Evolutionary conservation across 2,888 invertebrate genomes (phyloP), one percentile per base, ranked within the genome.

Genomic region (Aphrophora alni): DNA sequence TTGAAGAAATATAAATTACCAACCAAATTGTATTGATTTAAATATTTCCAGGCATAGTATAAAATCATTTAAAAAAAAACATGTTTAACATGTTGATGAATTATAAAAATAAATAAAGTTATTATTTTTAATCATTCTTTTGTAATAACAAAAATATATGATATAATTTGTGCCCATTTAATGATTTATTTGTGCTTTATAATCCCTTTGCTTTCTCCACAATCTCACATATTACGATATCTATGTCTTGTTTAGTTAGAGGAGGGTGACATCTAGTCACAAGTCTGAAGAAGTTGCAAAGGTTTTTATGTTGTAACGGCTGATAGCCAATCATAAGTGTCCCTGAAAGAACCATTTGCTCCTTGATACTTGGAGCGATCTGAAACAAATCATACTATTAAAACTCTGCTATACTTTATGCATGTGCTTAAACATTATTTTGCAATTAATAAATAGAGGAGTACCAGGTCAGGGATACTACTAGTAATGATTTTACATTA

Each of bases 261-360:
- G 90, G 88, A 0, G 95, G 95, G 83, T 93, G 93, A 86, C 94
- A 94, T 3, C 93, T 93, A 80, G 94, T 90, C 0, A 95, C 93
- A 87, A 95, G 90, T 14, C 95, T 91, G 87, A 95, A 93, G 88
- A 95, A 95, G 87, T 95, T 95, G 79, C 92, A 93, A 82, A 92
- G 86, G 5, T 91, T 89, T 73, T 91, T 91, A 83, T 91, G 89
- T 0, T 87, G 85, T 26, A 95, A 86, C 0, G 95, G 95, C 14
- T 93, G 91, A 86, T 95, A 95, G 0, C 94, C 93, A n/a, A 95
- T 89, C 94, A 95, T 93, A 59, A 95, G 86, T 0, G 90, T 89
- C 0, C 95, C 94, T 33, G 89, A 89, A 51, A 91, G 85, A 0
- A 93, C 91, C 88, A 95, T 90, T 2, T 90, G 89, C 85, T 94